These are phyloP conservation scores for Andrena marginata DNA, from an alignment of 2,888 invertebrate species.

Conservation along the genomic window DNA sequence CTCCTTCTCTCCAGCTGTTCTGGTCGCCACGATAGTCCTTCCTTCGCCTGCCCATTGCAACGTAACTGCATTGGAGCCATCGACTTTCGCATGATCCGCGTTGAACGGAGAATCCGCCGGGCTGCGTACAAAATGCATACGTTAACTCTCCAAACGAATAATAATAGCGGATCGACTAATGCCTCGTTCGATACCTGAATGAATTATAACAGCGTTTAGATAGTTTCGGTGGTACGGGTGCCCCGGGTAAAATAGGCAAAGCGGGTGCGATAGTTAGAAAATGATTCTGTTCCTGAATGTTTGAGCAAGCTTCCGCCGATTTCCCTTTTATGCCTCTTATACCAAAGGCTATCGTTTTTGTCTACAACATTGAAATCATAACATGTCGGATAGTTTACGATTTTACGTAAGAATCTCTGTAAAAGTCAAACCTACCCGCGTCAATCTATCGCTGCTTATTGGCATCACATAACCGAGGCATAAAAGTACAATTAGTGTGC, in stretches of 20 bases:
- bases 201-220: conserved; percentile 80
- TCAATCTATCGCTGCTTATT: conserved; percentile 77
- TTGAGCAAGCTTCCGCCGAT: conserved; percentile 60
- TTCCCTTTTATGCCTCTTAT: conserved; percentile 79
- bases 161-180: not conserved
- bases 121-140: conserved; percentile 52
- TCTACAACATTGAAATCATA: conserved; percentile 65
- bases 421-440: conserved; percentile 60
- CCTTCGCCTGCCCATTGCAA: conserved; percentile 88
- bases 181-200: conserved; percentile 73
- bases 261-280: conserved; percentile 83
- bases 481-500: conserved; percentile 38
- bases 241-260: conserved; percentile 82
- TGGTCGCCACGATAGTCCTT: conserved; percentile 89
- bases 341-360: conserved; percentile 75
- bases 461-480: conserved; percentile 82
- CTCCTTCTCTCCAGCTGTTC: conserved; percentile 92
- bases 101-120: conserved; percentile 74
- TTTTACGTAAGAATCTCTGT: not conserved
- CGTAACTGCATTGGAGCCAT: conserved; percentile 79
- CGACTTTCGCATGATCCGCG: conserved; percentile 79
- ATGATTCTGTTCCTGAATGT: conserved; percentile 68
- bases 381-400: not conserved
- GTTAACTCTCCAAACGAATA: not conserved
- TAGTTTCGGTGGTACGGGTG: conserved; percentile 79